Evolutionary conservation across 1,140 invertebrate genomes (phyloP).

Genomic region (Acarapis woodi): DNA sequence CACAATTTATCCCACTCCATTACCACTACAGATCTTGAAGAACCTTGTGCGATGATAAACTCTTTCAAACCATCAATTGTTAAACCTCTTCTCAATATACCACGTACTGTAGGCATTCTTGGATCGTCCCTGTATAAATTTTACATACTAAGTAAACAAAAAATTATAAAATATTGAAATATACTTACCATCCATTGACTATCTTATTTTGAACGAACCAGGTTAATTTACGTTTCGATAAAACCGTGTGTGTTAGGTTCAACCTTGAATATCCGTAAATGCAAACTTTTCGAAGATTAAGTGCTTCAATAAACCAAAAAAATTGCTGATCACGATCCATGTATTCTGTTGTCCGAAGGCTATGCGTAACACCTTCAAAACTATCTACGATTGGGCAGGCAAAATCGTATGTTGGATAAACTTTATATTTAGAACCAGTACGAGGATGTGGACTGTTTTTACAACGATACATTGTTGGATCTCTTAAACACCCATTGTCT

Average conservation of each 20-base stretch:
- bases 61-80: slow-evolving; percentile 86
- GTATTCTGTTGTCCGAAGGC: slow-evolving; percentile 89
- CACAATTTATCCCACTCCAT: slow-evolving; percentile 99
- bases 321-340: slow-evolving; percentile 92
- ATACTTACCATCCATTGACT: slow-evolving; percentile 95
- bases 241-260: slow-evolving; percentile 88
- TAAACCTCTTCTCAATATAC: slow-evolving; percentile 77
- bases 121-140: no score
- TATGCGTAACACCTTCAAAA: slow-evolving; percentile 87
- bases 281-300: slow-evolving; percentile 56
- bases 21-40: slow-evolving; percentile 78
- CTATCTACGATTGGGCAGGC: slow-evolving; percentile 96
- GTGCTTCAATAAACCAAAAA: slow-evolving; percentile 73
- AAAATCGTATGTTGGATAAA: slow-evolving; percentile 98
- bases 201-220: slow-evolving; percentile 81
- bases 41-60: slow-evolving; percentile 97
- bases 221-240: slow-evolving; percentile 86
- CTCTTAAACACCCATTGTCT: slow-evolving; percentile 78
- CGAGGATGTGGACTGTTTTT: slow-evolving; percentile 74
- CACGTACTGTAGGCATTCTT: slow-evolving; percentile 87
- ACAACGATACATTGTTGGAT: slow-evolving; percentile 98
- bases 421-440: slow-evolving; percentile 81
- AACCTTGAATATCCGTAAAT: slow-evolving; percentile 86
- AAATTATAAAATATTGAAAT: background rate
- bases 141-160: slow-evolving; percentile 46